Evolutionary conservation across 2,888 invertebrate genomes (phyloP), one percentile per base, ranked within the genome.

Genomic region (Oligia fasciuncula): DNA sequence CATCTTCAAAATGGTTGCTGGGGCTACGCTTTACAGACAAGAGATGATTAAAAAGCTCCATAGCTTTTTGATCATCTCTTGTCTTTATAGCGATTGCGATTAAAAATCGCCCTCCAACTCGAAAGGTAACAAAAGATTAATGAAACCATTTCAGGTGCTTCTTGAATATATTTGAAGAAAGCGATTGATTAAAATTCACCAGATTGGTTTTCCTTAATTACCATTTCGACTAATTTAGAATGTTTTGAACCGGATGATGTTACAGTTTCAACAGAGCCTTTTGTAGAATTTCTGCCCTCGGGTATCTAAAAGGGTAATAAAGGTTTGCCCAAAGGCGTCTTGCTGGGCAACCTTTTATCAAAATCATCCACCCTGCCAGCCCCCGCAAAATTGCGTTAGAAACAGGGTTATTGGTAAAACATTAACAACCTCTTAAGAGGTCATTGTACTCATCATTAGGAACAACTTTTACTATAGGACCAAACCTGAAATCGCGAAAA

Each of bases 81-180:
- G 40, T 40, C 40, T 40, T 40, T 40, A n/a, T 40, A 40, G 5
- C 40, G 66, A 73, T 85, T 81, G 35, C 66, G 68, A 87, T 80
- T 86, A 80, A 80, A 83, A 74, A 78, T 49, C 76, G 60, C 17
- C 57, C 72, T 51, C 73, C 73, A 74, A 35, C 43, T 46, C 40
- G 71, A 77, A 78, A 77, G 54, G 75, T 80, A 76, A 81, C 75
- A 70, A 84, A 80, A 70, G 79, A 69, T 73, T 76, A 70, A 78
- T 80, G 73, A 86, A 80, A 49, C 46, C 73, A 63, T 73, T 67
- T 82, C 54, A 73, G 75, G 57, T 68, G 43, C 51, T 66, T 65
- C 70, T 62, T 29, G 71, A 60, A 73, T 73, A 60, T 67, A 81
- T 78, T 76, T 76, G 74, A 71, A 82, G 65, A 65, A 51, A 77